phyloP scores from a whole-genome alignment of 2,888 invertebrate species.

The Coleophora flavipennella region DNA sequence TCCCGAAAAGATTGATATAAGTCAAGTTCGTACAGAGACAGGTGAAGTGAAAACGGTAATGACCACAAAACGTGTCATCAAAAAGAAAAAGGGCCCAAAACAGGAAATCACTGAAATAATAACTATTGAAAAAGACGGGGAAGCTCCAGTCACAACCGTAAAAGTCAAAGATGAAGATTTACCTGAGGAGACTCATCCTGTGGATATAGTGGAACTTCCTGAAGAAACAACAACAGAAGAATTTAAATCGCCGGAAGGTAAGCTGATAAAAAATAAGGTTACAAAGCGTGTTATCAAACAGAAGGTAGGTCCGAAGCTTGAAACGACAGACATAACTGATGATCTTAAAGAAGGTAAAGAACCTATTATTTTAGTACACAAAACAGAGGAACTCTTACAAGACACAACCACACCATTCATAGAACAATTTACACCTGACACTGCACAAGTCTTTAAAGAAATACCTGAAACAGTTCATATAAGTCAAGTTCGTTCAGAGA shows the following conservation, averaged over 20 bases:
- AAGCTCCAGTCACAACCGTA: slow-evolving; percentile 19
- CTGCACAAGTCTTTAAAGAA: slow-evolving; percentile 18
- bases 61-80: slow-evolving; percentile 21
- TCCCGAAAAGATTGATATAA: slow-evolving; percentile 24
- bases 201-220: slow-evolving; percentile 29
- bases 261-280: slow-evolving; percentile 28
- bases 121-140: slow-evolving; percentile 12
- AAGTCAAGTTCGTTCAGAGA: slow-evolving; percentile 21
- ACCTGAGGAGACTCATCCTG: slow-evolving; percentile 24
- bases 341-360: slow-evolving; percentile 21
- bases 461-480: slow-evolving; percentile 47
- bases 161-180: slow-evolving; percentile 31
- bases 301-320: slow-evolving; percentile 36
- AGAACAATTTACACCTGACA: slow-evolving; percentile 8
- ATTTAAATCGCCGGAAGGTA: slow-evolving; percentile 26
- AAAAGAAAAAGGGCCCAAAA: slow-evolving; percentile 12
- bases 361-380: slow-evolving; percentile 44
- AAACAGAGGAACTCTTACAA: slow-evolving; percentile 21
- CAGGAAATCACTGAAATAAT: slow-evolving; percentile 17
- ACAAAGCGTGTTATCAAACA: slow-evolving; percentile 45
- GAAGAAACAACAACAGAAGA: slow-evolving; percentile 33
- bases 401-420: slow-evolving; percentile 17
- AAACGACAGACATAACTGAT: slow-evolving; percentile 23
- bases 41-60: slow-evolving; percentile 14
- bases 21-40: slow-evolving; percentile 12